Conservation (phyloP, 2,113 vertebrate species). For the Cyanistes caeruleus region DNA sequence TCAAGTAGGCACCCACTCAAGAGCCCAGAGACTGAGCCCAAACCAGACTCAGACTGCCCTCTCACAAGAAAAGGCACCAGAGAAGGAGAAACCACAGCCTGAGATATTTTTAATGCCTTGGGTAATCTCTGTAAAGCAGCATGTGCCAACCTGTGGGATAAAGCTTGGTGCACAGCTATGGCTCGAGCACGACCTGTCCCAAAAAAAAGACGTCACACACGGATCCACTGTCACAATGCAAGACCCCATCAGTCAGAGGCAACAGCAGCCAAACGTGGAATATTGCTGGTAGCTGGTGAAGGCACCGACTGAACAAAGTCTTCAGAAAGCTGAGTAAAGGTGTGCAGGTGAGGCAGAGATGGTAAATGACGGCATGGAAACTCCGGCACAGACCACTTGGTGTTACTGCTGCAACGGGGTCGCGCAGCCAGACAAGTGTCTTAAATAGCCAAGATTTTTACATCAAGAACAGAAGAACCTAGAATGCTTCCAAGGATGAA, state of each 20-base stretch:
- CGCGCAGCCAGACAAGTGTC: rapidly evolving
- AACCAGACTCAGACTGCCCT: not conserved
- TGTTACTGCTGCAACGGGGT: not conserved
- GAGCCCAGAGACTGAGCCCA: not conserved
- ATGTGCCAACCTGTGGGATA: not conserved
- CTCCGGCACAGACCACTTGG: not conserved
- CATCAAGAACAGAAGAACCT: not conserved
- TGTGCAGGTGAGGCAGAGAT: not conserved
- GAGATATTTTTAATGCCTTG: not conserved
- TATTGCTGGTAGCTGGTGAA: not conserved
- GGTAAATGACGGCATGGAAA: not conserved
- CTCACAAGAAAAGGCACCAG: not conserved
- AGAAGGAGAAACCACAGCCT: not conserved
- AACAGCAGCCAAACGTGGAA: rapidly evolving
- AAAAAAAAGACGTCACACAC: rapidly evolving
- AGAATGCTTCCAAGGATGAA: not conserved
- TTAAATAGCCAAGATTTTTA: not conserved
- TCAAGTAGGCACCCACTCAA: not conserved
- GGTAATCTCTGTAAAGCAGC: not conserved
- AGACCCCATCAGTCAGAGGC: rapidly evolving
- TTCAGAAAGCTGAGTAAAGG: not conserved
- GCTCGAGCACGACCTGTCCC: not conserved
- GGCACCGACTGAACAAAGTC: not conserved
- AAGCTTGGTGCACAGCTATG: not conserved
- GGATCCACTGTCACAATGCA: not conserved